These are phyloP conservation scores for Dryobotodes eremita DNA, from an alignment of 2,888 invertebrate species.

Conservation along the genomic window DNA sequence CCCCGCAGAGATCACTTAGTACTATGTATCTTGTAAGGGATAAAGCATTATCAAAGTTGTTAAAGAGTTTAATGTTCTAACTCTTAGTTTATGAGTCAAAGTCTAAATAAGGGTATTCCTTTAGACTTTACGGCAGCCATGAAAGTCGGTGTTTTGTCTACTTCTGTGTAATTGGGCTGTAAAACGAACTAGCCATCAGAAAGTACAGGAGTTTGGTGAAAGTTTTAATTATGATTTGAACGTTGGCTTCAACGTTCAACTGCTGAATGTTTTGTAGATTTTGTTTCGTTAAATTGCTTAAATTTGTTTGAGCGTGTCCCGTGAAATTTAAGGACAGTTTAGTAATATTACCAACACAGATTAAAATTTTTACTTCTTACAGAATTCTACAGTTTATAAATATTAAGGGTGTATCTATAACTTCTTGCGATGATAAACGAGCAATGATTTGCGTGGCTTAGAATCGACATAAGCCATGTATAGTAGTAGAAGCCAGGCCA, in stretches of 20 bases:
- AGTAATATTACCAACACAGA: neutral
- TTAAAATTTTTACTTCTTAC: neutral
- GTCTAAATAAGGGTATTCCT: slow-evolving; percentile 45
- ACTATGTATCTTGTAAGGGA: slow-evolving; percentile 51
- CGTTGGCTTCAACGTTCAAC: slow-evolving; percentile 33
- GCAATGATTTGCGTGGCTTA: neutral
- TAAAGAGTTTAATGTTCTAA: slow-evolving; percentile 58
- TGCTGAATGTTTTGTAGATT: slow-evolving; percentile 35
- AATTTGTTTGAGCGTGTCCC: slow-evolving; percentile 33
- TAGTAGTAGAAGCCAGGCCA: neutral
- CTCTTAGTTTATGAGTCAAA: slow-evolving; percentile 58
- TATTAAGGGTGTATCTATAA: too few relatives aligned
- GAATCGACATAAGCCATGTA: neutral
- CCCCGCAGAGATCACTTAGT: slow-evolving; percentile 32
- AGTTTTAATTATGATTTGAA: slow-evolving; percentile 66
- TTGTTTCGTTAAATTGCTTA: slow-evolving; percentile 49
- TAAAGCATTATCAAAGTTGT: slow-evolving; percentile 53
- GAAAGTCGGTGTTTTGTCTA: slow-evolving; percentile 59
- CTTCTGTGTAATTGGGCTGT: slow-evolving; percentile 59
- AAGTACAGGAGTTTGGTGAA: slow-evolving; percentile 50
- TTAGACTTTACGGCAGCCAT: slow-evolving; percentile 49
- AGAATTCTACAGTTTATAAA: neutral
- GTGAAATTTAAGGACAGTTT: slow-evolving; percentile 8
- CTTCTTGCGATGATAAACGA: too few relatives aligned
- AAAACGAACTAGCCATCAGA: slow-evolving; percentile 61